Conservation (phyloP, 2,797 vertebrate species). For the Coregonus sp. region DNA sequence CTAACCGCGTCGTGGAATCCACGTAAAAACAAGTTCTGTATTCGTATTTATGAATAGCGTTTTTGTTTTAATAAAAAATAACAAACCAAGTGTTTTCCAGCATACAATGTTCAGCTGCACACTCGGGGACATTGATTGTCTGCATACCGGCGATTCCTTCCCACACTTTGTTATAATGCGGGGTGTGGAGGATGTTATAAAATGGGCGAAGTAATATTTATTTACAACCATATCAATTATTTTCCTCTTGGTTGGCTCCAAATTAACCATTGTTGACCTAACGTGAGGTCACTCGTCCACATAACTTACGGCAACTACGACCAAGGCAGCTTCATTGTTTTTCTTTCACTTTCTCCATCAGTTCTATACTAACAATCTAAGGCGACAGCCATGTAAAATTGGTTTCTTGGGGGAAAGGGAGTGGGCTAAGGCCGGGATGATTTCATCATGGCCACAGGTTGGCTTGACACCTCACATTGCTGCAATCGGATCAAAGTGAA, state of each 20-base stretch:
- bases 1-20: no score
- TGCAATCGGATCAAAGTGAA: slow-evolving; percentile 38
- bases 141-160: no score
- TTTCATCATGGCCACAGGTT: slow-evolving; percentile 45
- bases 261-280: slow-evolving; percentile 31
- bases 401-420: slow-evolving; percentile 24
- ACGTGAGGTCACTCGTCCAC: slow-evolving; percentile 24
- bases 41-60: no score
- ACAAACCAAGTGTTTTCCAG: no score
- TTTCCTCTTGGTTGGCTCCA: slow-evolving; percentile 35
- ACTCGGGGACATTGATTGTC: no score
- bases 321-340: neutral
- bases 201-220: slow-evolving; percentile 24
- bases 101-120: no score
- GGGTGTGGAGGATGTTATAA: neutral
- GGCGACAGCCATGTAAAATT: slow-evolving; percentile 43
- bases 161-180: no score
- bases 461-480: slow-evolving; percentile 27
- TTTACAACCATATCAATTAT: slow-evolving; percentile 35
- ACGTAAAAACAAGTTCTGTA: no score
- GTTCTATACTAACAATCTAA: slow-evolving; percentile 33
- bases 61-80: no score
- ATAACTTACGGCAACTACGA: slow-evolving; percentile 16
- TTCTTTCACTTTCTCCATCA: slow-evolving; percentile 10
- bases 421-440: slow-evolving; percentile 23